Base-by-base conservation (phyloP, 1,140 invertebrate genomes). In the Drosophila tristis region DNA sequence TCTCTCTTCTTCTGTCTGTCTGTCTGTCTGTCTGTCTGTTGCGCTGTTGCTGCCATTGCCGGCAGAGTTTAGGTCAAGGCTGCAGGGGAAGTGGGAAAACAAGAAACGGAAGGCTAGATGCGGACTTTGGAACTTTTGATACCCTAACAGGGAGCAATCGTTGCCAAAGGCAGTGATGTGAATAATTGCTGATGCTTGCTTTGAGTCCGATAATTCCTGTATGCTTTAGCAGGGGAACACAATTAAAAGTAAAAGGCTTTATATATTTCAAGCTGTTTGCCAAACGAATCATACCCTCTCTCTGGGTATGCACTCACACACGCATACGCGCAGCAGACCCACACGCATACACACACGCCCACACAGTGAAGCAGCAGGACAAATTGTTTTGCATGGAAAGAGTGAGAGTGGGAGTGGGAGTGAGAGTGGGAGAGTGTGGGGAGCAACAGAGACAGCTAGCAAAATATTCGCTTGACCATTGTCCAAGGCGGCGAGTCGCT, bases 21-120 rank as follows among this genome's bases (percentile, higher is more conserved):
- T 20, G 26, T 44, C 60, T 70, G 63, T 70, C 63, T 45, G 50
- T 49, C 55, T 44, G 45, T 74, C 53, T 23, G 63, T 39, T 56
- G 44, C 20, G 63, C 51, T 56, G 43, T 16, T 51, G 31, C 39
- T 56, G 43, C 59, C 58, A 57, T 77, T 76, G 75, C 59, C 54
- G 56, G 26, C 50, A 71, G 35, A 13, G 74, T 58, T 77, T 77
- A 50, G 75, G 75, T 78, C 75, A 78, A 78, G 75, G 75, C 47
- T 77, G 23, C 35, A 39, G 11, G 13, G 35, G 35, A 39, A 39
- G 35, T 39, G 45, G 60, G 54, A 51, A 74, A 31, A 78, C 42
- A 61, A 49, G 51, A 50, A 47, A 44, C 11, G 4, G 35, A 39
- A 13, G 35, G 31, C 31, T 9, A 35, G 2, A 9, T 35, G 8